A percentile compares a stretch with the other conserved stretches of the same genome.
These are phyloP conservation scores for Cinclus mexicanus DNA, from an alignment of 2,113 vertebrate species.

Conservation along the genomic window DNA sequence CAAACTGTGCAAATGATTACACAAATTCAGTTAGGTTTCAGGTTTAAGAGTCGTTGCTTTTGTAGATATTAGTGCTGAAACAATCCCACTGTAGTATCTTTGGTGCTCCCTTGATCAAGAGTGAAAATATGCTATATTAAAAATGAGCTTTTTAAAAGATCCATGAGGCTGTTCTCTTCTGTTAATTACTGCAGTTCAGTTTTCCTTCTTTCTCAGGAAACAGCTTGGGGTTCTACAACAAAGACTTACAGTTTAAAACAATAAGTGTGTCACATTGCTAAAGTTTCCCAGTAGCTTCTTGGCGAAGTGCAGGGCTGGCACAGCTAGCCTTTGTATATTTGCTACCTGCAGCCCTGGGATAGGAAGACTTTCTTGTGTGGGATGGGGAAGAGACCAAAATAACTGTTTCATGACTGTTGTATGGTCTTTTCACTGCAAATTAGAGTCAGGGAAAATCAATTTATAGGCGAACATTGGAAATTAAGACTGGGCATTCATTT, in stretches of 20 bases:
- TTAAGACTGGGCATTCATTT: not conserved
- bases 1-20: not conserved
- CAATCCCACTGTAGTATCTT: not conserved
- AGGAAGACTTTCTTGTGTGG: not conserved
- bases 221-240: not conserved
- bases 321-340: not conserved
- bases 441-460: not conserved
- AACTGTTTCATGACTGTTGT: not conserved
- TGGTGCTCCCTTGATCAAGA: not conserved
- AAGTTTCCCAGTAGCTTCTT: not conserved
- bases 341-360: not conserved
- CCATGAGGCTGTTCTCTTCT: not conserved
- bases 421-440: not conserved
- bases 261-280: not conserved
- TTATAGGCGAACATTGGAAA: not conserved
- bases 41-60: not conserved
- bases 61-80: not conserved
- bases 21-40: not conserved
- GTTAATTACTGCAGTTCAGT: constrained; percentile 3
- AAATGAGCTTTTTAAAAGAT: not conserved
- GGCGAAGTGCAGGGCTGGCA: not conserved
- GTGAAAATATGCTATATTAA: not conserved
- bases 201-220: constrained; percentile 24
- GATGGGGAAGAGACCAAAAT: not conserved
- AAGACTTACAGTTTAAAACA: not conserved